Base-by-base conservation (phyloP, 1,140 invertebrate species). In the Brachionus plicatilis region DNA sequence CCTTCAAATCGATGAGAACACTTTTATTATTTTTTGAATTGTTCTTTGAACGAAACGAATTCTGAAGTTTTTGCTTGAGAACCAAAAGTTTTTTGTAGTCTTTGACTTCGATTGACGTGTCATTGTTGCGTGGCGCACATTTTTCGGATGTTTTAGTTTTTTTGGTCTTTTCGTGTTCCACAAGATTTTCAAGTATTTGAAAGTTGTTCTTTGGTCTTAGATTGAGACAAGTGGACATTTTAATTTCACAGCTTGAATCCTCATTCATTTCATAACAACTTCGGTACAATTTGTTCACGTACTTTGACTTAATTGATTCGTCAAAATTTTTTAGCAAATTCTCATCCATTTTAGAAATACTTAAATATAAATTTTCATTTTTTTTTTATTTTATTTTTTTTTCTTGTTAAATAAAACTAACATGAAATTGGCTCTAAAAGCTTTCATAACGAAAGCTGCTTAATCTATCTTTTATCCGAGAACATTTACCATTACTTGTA, bases 1-100 rank as follows among this genome's bases (percentile, higher is more conserved):
- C 20, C 8, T 72, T 72, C 37, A 72, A 43, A 72, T 72, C 68
- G 9, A 72, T 72, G 8, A 72, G 43, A 72, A 43, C 37, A 20
- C 68, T 72, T 20, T 72, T 72, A 24, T 72, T 20, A 72, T 20
- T 41, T n/a, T 43, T 72, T n/a, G 12, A 41, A 3, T 72, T 72
- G 17, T 72, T 72, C 41, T 72, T 72, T 17, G 68, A 41, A 72
- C 68, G 68, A 72, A 72, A 72, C 20, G 68, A 72, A 72, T 72
- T 72, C 43, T 72, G 33, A 20, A 72, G 17, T 72, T 41, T 72
- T 72, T 72, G 68, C 41, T 72, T 72, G n/a, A 72, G 37, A 14
- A 72, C 37, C 8, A 72, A 41, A 17, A 72, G 37, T n/a, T 72
- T 72, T 72, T 72, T 72, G 37, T 72, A 72, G 43, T 72, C 68